Base-by-base conservation (phyloP, 2,113 vertebrate genomes). In the Balaenoptera acutorostrata region DNA sequence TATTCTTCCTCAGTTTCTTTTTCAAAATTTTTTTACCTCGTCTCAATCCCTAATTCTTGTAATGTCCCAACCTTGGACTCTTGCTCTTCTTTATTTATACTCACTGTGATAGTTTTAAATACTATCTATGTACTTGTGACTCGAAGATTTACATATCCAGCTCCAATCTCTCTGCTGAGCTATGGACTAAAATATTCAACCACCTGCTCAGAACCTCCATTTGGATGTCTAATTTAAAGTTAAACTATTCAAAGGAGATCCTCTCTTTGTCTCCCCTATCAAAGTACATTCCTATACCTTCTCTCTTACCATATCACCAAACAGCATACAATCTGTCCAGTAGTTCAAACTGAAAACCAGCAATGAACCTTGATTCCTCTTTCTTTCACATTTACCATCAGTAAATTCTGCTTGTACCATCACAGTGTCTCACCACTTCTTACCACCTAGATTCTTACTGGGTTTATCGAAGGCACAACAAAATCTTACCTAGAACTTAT, bases 151-250 rank as follows among this genome's bases (percentile, higher is more conserved):
- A 92, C 83, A 96, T 96, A 96, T 91, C 85, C 18, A 93, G 82
- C 63, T 92, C 36, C 74, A 93, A 87, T 95, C 95, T 94, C 61
- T 93, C 27, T 72, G 92, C 74, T 81, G 69, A 64, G 66, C n/a
- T 89, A 52, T 77, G 71, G 82, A 96, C 86, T 93, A 96, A 98
- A 97, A 97, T 96, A 97, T 89, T 69, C 82, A 93, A 66, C 93
- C 93, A 96, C 95, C 84, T 98, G 93, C 71, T 97, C 88, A 90
- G 41, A 59, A 93, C 75, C 59, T 97, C 92, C 87, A 94, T 82
- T 91, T 91, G 77, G 81, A 93, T 97, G 41, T 91, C 71, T 95
- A 90, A 94, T 95, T 95, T 96, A 97, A 88, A 95, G 59, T 97
- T 94, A 97, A 97, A 94, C 92, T 88, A 97, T 95, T 90, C 86